phyloP scores from a whole-genome alignment of 2,797 vertebrate species.

The Chanos chanos region DNA sequence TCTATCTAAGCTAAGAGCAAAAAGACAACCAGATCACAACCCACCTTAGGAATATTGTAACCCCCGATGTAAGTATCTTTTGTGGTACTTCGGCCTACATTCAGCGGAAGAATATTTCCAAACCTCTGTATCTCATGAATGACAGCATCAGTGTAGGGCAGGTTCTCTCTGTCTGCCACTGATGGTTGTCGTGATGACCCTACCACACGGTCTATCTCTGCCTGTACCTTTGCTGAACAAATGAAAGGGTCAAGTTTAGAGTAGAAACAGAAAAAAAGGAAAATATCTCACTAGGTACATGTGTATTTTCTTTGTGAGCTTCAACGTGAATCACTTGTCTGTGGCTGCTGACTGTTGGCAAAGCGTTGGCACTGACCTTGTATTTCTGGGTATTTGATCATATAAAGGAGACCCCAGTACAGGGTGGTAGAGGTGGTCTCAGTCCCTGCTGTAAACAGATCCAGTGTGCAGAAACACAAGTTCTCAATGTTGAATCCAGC shows the following conservation, averaged over 20 bases:
- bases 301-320: too few species aligned
- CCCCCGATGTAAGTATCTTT: conserved; percentile 41
- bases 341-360: background rate
- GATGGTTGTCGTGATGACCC: conserved; percentile 41
- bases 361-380: conserved; percentile 69
- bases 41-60: conserved; percentile 51
- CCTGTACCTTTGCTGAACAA: conserved; percentile 50
- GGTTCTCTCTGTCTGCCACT: conserved; percentile 42
- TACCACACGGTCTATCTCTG: conserved; percentile 49
- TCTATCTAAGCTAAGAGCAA: too few species aligned
- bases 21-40: too few species aligned
- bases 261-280: background rate
- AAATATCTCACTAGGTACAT: background rate
- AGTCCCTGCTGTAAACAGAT: conserved; percentile 71
- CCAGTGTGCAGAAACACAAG: conserved; percentile 49
- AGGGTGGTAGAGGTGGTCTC: conserved; percentile 75
- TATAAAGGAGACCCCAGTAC: conserved; percentile 74
- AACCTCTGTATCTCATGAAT: conserved; percentile 56
- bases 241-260: background rate
- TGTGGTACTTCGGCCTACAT: conserved; percentile 34
- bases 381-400: conserved; percentile 70
- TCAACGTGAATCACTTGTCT: background rate
- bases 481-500: conserved; percentile 63
- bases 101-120: conserved; percentile 43
- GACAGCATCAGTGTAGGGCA: conserved; percentile 56